Base-by-base conservation (phyloP, 2,113 vertebrate genomes). In the Peromyscus californicus region DNA sequence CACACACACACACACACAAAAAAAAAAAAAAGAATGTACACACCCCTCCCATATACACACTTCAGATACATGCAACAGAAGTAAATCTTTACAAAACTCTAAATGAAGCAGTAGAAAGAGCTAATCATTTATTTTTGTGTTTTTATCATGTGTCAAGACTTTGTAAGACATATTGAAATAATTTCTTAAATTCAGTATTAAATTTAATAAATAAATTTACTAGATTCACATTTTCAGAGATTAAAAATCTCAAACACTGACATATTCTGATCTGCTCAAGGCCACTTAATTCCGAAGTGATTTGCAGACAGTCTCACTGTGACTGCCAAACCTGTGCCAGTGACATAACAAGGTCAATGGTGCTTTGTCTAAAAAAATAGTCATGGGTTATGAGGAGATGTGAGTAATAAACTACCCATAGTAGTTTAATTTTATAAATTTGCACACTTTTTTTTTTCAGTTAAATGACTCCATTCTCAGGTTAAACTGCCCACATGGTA, bases 341-440 rank as follows among this genome's bases (percentile, higher is more conserved):
- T 83, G 51, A 83, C n/a, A 74, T 42, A 61, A 89, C 42, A 91
- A 3, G 59, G 69, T 88, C 72, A 48, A 2, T 59, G 21, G 39
- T 57, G 19, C 83, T 15, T 67, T 51, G 26, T 36, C 17, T 85
- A 51, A 89, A 24, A 63, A 59, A 33, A 45, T 59, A 16, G 31
- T 80, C 19, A 26, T 33, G 69, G n/a, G 13, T 76, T 96, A 67
- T 51, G 31, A 94, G 29, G 36, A 63, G 12, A 82, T 65, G 42
- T 26, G 16, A 78, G 51, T 22, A 88, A 67, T 78, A 21, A 4
- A 59, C 36, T 22, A 65, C 11, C 19, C 8, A 54, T 2, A 61
- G 24, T 36, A 70, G 61, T 90, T 97, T 83, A 76, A 90, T 94
- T 93, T 95, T 88, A 87, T 24, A 94, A 72, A 93, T 94, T 19